Evolutionary conservation across 2,797 vertebrate genomes (phyloP), one percentile per base, ranked within the genome.

Genomic region (Argentina silus): DNA sequence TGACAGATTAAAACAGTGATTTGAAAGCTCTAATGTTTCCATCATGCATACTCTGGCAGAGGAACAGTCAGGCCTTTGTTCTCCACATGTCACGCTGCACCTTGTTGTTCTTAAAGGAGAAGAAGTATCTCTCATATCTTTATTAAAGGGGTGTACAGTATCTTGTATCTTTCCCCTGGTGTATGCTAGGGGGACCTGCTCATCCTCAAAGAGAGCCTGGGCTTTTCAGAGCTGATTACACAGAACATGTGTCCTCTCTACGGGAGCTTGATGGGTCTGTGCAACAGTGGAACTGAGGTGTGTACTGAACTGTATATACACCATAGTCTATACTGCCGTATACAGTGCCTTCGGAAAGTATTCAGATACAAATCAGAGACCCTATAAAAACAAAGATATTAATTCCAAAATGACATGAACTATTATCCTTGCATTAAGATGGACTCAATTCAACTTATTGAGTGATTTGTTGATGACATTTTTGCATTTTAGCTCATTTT

Each of bases 1-100:
- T 93, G 93, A 94, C 91, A 93, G 91, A 94, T 93, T 92, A 93
- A 89, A 93, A 83, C 84, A 86, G 91, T 91, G 91, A 93, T 90
- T 89, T 86, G 89, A 89, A 87, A 59, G 94, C 92, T 36, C 81
- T 91, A 92, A 93, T 93, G 92, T 93, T 95, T 95, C 87, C 85
- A 88, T 86, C 83, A 84, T 86, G 86, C 57, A 51, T 71, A 67
- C 78, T 76, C 83, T 78, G 74, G 85, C 79, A 83, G 85, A 87
- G 79, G 78, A 90, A 88, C 83, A 87, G 81, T 83, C 84, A 70
- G 80, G 81, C 75, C 85, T 82, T 84, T 88, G 81, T 84, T 83
- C 78, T 80, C 74, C 74, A 83, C 63, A 81, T 83, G 83, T 84
- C 86, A 82, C 81, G 6, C 70, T 75, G 82, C 76, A 89, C 84